Conservation (phyloP, 2,797 vertebrate genomes). For the Amniataba percoides region DNA sequence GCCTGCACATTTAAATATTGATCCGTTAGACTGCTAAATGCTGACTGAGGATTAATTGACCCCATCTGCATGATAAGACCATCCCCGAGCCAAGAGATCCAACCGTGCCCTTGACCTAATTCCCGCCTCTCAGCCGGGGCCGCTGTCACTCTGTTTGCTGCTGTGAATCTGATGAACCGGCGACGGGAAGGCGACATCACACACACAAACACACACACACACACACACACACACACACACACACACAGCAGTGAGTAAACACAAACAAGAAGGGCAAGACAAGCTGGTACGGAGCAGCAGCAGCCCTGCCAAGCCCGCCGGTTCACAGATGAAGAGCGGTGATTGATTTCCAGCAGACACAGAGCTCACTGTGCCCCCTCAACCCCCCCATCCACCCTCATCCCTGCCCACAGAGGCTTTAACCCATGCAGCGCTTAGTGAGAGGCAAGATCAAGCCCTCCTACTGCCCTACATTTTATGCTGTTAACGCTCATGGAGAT, state of each 20-base stretch:
- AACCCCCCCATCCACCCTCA: conserved; percentile 42
- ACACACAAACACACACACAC: conserved; percentile 18
- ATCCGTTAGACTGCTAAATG: conserved; percentile 61
- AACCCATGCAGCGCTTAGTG: conserved; percentile 73
- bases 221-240: too few species aligned
- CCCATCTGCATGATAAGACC: conserved; percentile 62
- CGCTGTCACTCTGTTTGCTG: conserved; percentile 65
- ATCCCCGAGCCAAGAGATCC: conserved; percentile 58
- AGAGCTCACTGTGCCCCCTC: conserved; percentile 70
- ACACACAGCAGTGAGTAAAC: conserved; percentile 51
- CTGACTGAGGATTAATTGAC: conserved; percentile 73
- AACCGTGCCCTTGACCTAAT: conserved; percentile 78
- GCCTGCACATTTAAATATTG: conserved; percentile 47
- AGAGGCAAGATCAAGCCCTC: conserved; percentile 62
- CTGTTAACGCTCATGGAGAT: conserved; percentile 22
- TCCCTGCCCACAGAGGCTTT: conserved; percentile 63
- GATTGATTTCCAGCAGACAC: conserved; percentile 83
- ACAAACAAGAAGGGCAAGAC: conserved; percentile 66
- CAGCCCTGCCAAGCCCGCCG: conserved; percentile 71
- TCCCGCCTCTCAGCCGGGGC: conserved; percentile 56
- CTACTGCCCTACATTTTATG: conserved; percentile 79
- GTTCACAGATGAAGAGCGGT: conserved; percentile 72
- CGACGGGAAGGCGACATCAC: conserved; percentile 39
- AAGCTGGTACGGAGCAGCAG: conserved; percentile 80
- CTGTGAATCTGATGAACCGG: conserved; percentile 65